These are phyloP conservation scores for Delphinus delphis DNA, from an alignment of 2,113 vertebrate species.

Conservation along the genomic window DNA sequence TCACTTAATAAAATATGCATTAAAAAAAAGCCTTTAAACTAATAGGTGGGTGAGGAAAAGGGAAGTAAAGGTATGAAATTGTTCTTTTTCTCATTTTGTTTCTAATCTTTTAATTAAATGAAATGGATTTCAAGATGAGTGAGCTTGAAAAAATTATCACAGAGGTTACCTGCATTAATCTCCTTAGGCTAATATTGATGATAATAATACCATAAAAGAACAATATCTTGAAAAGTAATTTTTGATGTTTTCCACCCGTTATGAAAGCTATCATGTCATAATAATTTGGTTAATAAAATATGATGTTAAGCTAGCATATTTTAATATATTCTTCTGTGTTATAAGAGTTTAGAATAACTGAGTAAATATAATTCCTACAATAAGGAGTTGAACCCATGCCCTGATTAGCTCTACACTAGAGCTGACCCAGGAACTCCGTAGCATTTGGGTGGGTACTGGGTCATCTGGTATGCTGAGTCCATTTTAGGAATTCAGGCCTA, in stretches of 20 bases:
- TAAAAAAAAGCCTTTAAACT: not conserved
- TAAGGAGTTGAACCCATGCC: not conserved
- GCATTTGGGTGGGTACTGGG: not conserved
- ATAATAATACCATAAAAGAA: not conserved
- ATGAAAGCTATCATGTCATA: not conserved
- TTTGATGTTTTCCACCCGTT: not conserved
- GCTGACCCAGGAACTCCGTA: not conserved
- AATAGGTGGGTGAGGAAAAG: not conserved
- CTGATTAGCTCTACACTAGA: not conserved
- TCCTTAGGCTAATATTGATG: not conserved
- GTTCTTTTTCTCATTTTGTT: not conserved
- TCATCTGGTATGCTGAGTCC: not conserved
- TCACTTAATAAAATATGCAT: not conserved
- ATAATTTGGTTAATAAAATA: not conserved
- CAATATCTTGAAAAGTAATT: not conserved
- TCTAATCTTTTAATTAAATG: not conserved
- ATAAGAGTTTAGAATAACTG: not conserved
- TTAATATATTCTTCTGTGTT: not conserved
- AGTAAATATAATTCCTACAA: not conserved
- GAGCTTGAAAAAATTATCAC: not conserved
- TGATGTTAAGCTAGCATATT: not conserved
- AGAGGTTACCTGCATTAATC: not conserved
- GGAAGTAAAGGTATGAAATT: not conserved
- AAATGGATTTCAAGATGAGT: not conserved
- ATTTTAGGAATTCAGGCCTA: not conserved